Base-by-base conservation (phyloP, 2,888 invertebrate genomes). In the Labia minor region DNA sequence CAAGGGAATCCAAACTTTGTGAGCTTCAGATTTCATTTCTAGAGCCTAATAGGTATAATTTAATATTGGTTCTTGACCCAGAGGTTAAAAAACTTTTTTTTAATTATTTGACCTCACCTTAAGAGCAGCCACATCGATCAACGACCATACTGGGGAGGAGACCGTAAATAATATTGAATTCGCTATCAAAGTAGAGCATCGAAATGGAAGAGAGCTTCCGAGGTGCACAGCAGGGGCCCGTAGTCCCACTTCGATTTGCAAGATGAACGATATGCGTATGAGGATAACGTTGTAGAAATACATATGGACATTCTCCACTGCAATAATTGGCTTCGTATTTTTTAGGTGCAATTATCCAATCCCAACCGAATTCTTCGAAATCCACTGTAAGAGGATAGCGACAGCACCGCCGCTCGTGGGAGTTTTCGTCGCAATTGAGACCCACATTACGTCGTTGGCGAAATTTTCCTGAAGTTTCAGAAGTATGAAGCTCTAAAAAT, bases 281-380 rank as follows among this genome's bases (percentile, higher is more conserved):
- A 0, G 92, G 88, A 75, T 90, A 89, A 74, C 88, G 87, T 75
- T 91, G 92, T 69, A 93, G 80, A 76, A 92, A 92, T 65, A 92
- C 87, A 78, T 88, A 89, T 0, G 90, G 89, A 77, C 98, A 98
- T 74, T 95, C 93, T 6, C 98, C 96, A 66, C 92, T 87, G 80
- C 98, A 98, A 80, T 95, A 95, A 80, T 94, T 93, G 6, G 97
- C 96, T 74, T 92, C 90, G 81, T 96, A 98, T 69, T 87, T 84
- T 74, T 92, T 93, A 0, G 98, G 98, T 0, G 95, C 95, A 68
- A 98, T 93, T 74, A 98, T 92, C 88, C 95, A 98, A 76, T 96
- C 93, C 95, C 96, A 97, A 21, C 95, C 95, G 76, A 97, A 95
- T 75, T 89, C 87, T 72, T 91, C 90, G 77, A 98, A 98, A 81